Evolutionary conservation across 1,140 invertebrate genomes (phyloP), one percentile per base, ranked within the genome.

Genomic region (Andrena cerasifolii): DNA sequence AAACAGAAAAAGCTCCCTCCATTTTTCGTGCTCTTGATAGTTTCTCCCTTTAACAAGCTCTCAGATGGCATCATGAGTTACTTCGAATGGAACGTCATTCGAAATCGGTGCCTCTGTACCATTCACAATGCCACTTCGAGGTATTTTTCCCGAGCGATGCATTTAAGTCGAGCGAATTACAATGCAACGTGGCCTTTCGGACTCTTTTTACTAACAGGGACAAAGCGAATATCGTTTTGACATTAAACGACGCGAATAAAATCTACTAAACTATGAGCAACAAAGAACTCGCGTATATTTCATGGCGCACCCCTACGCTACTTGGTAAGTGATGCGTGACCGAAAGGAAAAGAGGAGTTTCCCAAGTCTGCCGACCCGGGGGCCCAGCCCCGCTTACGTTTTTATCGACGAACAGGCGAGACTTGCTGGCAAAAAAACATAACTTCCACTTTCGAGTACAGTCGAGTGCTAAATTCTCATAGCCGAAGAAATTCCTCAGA

Each of bases 291-390:
- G 58, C 12, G 47, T 24, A 71, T 77, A 71, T 77, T 59, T 71
- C 53, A 59, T 5, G 24, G 14, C n/a, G 14, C 56, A 28, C 14
- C 67, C 33, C 56, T 71, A 71, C 24, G 21, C n/a, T 31, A 18
- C 45, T 62, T 61, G 62, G 43, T 66, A 74, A 74, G 59, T 54
- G 71, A 74, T 56, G 72, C 72, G 54, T 79, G 53, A 74, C 70
- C 31, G 49, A 75, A 59, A 59, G 36, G 33, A 73, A 63, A 49
- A 65, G 43, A 62, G 43, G 24, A 78, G 51, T 74, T 79, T 74
- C 26, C 77, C 71, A 40, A 78, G 54, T 70, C 58, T 56, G 56
- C 24, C 75, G 68, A 40, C n/a, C 26, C 70, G 24, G 26, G 33
- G 8, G n/a, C 43, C 36, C 40, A 58, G 59, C 33, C 66, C 43